Conservation (phyloP, 2,797 vertebrate genomes). For the Staurois parvus region DNA sequence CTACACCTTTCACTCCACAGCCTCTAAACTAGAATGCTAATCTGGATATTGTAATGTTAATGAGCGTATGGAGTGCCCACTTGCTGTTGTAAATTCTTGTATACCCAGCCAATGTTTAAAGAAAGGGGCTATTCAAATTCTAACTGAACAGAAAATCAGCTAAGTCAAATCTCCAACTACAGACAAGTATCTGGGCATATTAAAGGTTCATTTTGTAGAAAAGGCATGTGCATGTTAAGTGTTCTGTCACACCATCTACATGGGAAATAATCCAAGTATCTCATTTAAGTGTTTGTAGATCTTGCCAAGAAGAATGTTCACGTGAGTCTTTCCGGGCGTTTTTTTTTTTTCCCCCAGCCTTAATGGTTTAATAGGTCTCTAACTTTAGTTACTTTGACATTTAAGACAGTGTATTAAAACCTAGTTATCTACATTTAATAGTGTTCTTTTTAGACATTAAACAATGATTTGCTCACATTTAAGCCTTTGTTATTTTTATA, state of each 20-base stretch:
- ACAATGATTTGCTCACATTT: background rate
- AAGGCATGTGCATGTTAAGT: slow-evolving; percentile 57
- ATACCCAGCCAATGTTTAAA: slow-evolving; percentile 58
- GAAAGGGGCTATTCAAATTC: slow-evolving; percentile 48
- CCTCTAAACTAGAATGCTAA: slow-evolving; percentile 54
- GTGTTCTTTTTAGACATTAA: background rate
- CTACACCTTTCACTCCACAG: slow-evolving; percentile 31
- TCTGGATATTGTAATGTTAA: slow-evolving; percentile 59
- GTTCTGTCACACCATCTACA: slow-evolving; percentile 40
- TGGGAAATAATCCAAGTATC: slow-evolving; percentile 47
- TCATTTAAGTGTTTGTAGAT: slow-evolving; percentile 50
- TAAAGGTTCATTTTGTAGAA: slow-evolving; percentile 56
- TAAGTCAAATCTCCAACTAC: slow-evolving; percentile 54
- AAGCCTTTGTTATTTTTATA: background rate
- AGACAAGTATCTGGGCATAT: slow-evolving; percentile 55
- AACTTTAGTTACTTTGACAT: slow-evolving; percentile 31
- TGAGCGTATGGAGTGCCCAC: slow-evolving; percentile 55
- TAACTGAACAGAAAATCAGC: slow-evolving; percentile 50
- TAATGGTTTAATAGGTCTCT: slow-evolving; percentile 41
- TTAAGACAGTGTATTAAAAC: slow-evolving; percentile 33
- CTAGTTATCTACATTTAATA: slow-evolving; percentile 38
- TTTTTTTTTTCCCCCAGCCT: slow-evolving; percentile 5
- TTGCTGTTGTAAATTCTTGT: slow-evolving; percentile 52
- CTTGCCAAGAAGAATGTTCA: slow-evolving; percentile 35
- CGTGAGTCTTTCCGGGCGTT: slow-evolving; percentile 5